These are phyloP conservation scores for Dichetophora obliterata DNA, from an alignment of 2,888 invertebrate species.

Conservation along the genomic window DNA sequence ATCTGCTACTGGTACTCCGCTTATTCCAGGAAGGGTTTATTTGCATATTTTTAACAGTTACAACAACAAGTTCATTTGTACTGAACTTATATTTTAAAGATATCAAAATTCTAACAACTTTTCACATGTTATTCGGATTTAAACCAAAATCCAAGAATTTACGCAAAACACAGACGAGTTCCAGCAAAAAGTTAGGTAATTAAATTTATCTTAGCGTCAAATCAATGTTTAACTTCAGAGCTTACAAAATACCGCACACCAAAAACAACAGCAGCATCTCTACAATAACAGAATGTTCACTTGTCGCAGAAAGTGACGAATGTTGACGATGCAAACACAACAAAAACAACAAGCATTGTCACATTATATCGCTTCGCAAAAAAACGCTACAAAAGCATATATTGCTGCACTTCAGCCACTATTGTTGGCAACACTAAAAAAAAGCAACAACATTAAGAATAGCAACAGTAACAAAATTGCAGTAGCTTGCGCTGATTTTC, in stretches of 20 bases:
- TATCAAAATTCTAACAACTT: too few species aligned
- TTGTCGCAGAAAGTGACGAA: slow-evolving; percentile 39
- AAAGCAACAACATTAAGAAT: not conserved
- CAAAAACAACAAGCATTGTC: slow-evolving; percentile 21
- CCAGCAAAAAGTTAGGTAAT: slow-evolving; percentile 48
- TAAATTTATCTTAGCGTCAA: slow-evolving; percentile 51
- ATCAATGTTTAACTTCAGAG: slow-evolving; percentile 42
- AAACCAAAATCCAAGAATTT: not conserved
- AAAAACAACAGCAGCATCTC: slow-evolving; percentile 22
- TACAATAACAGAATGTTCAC: slow-evolving; percentile 31
- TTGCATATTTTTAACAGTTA: too few species aligned
- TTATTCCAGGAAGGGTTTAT: too few species aligned
- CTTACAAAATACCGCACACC: slow-evolving; percentile 38
- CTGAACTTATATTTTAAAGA: too few species aligned
- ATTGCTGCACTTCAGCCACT: not conserved
- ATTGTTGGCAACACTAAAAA: slow-evolving; percentile 4
- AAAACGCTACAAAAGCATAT: not conserved
- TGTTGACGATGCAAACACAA: not conserved
- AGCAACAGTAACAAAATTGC: not conserved
- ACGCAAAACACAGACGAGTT: not conserved
- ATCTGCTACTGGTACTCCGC: too few species aligned
- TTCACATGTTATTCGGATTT: too few species aligned
- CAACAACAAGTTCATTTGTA: too few species aligned
- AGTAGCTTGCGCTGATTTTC: slow-evolving; percentile 29
- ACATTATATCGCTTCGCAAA: slow-evolving; percentile 15